phyloP scores from a whole-genome alignment of 2,797 vertebrate species.

The Rhodeus uyekii region DNA sequence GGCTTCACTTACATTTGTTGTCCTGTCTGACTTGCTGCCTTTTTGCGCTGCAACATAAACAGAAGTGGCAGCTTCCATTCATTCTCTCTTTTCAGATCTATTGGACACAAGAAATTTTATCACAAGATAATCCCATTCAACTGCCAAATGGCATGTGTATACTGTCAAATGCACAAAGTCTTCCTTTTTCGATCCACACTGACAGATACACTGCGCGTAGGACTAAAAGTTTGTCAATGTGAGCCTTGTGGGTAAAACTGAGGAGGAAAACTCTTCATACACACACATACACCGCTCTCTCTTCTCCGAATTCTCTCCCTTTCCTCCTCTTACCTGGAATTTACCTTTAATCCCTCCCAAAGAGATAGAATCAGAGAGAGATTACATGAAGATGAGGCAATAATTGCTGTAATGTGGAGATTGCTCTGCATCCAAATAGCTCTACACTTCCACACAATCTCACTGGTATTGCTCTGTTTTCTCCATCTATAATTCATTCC shows the following conservation, averaged over 20 bases:
- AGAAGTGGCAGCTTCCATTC: conserved; percentile 29
- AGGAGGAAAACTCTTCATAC: background rate
- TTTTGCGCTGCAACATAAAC: background rate
- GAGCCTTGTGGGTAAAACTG: conserved; percentile 2
- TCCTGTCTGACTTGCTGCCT: conserved; percentile 11
- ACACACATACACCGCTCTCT: background rate
- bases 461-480: background rate
- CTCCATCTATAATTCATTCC: conserved; percentile 42
- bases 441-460: background rate
- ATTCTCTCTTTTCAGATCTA: conserved; percentile 19
- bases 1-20: conserved; percentile 7
- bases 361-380: conserved; percentile 18
- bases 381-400: conserved; percentile 26
- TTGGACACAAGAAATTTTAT: conserved; percentile 23
- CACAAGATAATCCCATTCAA: conserved; percentile 8
- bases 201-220: conserved; percentile 3
- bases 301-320: background rate
- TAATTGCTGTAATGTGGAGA: conserved; percentile 38
- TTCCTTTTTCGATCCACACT: background rate
- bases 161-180: background rate
- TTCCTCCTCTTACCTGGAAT: conserved; percentile 20
- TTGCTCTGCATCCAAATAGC: conserved; percentile 6
- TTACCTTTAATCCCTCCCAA: conserved; percentile 13
- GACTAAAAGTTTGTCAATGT: conserved; percentile 16
- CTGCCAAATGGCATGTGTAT: conserved; percentile 21